phyloP scores from a whole-genome alignment of 2,113 vertebrate genomes.

The Sialia sialis region DNA sequence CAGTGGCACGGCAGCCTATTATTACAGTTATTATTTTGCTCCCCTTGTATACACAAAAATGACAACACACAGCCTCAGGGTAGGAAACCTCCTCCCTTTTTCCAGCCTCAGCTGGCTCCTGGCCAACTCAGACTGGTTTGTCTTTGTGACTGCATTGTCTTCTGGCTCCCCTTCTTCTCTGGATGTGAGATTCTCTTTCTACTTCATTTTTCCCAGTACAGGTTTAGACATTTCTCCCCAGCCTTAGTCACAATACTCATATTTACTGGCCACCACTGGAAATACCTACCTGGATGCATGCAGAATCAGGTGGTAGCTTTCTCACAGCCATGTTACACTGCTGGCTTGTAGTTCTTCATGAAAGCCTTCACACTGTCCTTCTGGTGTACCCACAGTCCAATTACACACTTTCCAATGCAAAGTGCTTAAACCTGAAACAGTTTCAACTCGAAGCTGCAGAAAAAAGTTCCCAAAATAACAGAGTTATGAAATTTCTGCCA shows the following conservation, averaged over 20 bases:
- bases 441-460: neutral
- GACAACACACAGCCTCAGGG: neutral
- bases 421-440: neutral
- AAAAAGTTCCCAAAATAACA: neutral
- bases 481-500: neutral
- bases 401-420: neutral
- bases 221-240: neutral
- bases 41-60: neutral
- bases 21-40: neutral
- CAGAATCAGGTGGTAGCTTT: neutral
- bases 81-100: neutral
- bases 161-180: neutral
- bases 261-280: neutral
- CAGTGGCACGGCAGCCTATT: neutral
- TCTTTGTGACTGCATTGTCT: neutral
- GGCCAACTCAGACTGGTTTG: neutral
- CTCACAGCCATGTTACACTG: neutral
- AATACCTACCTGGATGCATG: neutral
- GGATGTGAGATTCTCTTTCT: neutral
- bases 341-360: neutral
- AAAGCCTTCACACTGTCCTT: neutral
- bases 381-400: neutral
- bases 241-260: neutral
- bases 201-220: neutral
- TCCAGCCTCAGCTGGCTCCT: neutral